Evolutionary conservation across 2,797 vertebrate species (phyloP).

Genomic region (Sus cebifrons): DNA sequence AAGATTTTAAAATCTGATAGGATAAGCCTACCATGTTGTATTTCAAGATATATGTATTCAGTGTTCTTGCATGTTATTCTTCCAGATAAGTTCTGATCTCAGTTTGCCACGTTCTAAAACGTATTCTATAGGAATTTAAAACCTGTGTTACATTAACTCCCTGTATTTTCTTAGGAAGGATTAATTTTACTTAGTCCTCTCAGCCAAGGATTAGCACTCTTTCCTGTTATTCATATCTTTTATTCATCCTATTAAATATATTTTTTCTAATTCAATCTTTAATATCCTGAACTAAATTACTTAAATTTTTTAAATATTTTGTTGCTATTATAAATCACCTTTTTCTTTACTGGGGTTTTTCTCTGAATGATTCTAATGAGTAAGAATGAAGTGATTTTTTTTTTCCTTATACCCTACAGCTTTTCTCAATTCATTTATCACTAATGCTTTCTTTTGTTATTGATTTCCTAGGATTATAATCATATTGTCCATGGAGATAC

Average conservation of each 20-base stretch:
- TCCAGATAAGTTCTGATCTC: neutral
- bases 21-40: neutral
- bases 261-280: slow-evolving; percentile 49
- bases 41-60: neutral
- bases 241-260: neutral
- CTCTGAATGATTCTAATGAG: neutral
- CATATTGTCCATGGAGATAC: neutral
- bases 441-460: slow-evolving; percentile 13
- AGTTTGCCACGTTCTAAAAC: slow-evolving; percentile 47
- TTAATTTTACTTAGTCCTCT: neutral
- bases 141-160: neutral
- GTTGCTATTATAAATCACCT: neutral
- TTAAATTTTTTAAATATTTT: slow-evolving; percentile 36
- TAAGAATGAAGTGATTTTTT: slow-evolving; percentile 8
- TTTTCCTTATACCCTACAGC: neutral
- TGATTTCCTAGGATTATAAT: slow-evolving; percentile 2
- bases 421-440: slow-evolving; percentile 9
- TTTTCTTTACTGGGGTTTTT: neutral
- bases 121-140: slow-evolving; percentile 30
- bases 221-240: neutral
- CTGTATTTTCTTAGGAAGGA: slow-evolving; percentile 23
- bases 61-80: neutral
- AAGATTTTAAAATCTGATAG: slow-evolving; percentile 14
- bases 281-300: slow-evolving; percentile 30
- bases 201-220: neutral